Percentiles rank a stretch among this genome's conserved stretches.
Conservation (phyloP, 2,113 vertebrate genomes). For the Tursiops truncatus region DNA sequence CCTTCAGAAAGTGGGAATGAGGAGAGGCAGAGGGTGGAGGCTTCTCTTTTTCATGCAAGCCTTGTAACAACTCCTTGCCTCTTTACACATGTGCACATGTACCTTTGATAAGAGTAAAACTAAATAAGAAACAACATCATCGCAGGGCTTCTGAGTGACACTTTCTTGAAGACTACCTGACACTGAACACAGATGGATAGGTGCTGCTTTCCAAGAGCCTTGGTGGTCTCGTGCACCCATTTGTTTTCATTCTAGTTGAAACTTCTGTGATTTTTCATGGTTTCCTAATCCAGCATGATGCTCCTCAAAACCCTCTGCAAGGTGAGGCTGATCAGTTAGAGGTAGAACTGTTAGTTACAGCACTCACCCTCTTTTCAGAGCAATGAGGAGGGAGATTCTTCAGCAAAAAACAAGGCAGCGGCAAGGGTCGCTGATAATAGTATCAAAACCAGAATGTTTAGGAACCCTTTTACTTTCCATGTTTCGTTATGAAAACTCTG, state of each 20-base stretch:
- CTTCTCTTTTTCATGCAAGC: neutral
- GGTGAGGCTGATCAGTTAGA: neutral
- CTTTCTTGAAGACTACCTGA: neutral
- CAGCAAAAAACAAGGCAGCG: neutral
- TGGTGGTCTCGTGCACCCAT: neutral
- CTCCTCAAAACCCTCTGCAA: neutral
- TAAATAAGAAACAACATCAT: neutral
- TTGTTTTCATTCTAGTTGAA: neutral
- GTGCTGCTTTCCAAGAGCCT: neutral
- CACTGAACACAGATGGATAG: neutral
- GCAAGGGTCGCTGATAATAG: neutral
- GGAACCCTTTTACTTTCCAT: neutral
- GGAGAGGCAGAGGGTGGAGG: neutral
- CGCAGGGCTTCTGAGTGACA: neutral
- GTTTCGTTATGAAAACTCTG: neutral
- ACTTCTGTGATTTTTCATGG: neutral
- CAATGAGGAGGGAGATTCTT: neutral
- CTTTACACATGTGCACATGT: neutral
- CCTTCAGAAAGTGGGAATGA: neutral
- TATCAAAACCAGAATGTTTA: neutral
- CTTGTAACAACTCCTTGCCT: neutral
- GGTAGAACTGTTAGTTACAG: neutral
- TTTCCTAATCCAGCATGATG: neutral
- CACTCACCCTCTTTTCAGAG: neutral
- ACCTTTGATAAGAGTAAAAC: neutral